A percentile compares a stretch with the other conserved stretches of the same genome.
Evolutionary conservation across 2,797 vertebrate species (phyloP).

Genomic region (Taeniopygia guttata): DNA sequence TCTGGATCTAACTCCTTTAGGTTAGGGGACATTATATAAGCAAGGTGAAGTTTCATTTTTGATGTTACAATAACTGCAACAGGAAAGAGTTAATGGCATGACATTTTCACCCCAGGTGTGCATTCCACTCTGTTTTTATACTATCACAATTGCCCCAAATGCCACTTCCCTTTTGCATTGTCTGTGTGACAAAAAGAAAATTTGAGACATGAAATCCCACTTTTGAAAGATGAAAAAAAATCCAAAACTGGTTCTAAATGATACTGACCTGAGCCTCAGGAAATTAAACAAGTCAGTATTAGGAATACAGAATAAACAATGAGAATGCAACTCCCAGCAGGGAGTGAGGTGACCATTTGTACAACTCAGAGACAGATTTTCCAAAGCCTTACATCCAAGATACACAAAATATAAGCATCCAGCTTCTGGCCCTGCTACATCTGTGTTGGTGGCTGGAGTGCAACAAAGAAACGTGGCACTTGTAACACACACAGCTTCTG

Average conservation of each 20-base stretch:
- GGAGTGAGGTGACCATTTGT: conserved; percentile 41
- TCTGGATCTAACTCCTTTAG: not conserved
- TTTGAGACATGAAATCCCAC: not conserved
- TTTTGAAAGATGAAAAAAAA: not conserved
- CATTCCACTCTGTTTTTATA: not conserved
- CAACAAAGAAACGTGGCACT: conserved; percentile 58
- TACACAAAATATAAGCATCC: conserved; percentile 6
- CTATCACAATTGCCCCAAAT: not conserved
- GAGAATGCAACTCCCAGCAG: conserved; percentile 5
- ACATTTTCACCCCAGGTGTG: not conserved
- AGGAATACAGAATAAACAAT: conserved; percentile 32
- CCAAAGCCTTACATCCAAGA: conserved; percentile 41
- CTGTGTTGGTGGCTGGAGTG: conserved; percentile 55
- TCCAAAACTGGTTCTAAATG: not conserved
- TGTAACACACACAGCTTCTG: not conserved
- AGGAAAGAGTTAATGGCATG: not conserved
- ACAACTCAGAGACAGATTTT: conserved; percentile 29
- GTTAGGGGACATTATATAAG: not conserved
- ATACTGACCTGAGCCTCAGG: not conserved
- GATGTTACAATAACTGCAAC: not conserved
- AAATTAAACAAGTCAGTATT: conserved; percentile 22
- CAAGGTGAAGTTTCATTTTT: not conserved
- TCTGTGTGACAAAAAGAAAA: not conserved
- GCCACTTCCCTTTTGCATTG: not conserved
- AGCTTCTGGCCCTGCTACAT: not conserved